Evolutionary conservation across 37 sponge, comb jelly and placozoan genomes (phyloP).

Genomic region (Petrosia ficiformis): DNA sequence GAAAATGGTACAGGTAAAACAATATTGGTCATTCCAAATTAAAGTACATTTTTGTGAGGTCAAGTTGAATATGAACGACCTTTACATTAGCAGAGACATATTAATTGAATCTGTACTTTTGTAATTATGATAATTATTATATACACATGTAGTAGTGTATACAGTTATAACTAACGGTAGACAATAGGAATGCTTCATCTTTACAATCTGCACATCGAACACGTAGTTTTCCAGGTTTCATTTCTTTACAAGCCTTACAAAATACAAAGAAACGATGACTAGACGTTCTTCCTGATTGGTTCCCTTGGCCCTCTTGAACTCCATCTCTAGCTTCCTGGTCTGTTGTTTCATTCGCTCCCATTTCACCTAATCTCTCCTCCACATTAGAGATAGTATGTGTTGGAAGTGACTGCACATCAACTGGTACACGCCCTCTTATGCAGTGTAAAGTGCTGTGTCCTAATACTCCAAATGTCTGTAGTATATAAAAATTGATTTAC

Average conservation of each 20-base stretch:
- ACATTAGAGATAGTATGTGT: neutral
- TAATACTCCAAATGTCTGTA: conserved; percentile 50
- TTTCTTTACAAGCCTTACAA: conserved; percentile 74
- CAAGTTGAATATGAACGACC: too few species aligned
- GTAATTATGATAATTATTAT: too few species aligned
- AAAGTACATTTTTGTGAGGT: too few species aligned
- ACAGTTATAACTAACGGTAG: conserved; percentile 15
- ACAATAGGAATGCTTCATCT: conserved; percentile 55
- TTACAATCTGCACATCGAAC: conserved; percentile 84
- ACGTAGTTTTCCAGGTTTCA: conserved; percentile 85
- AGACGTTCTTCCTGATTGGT: neutral
- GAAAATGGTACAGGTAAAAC: too few species aligned
- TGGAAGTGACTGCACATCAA: neutral
- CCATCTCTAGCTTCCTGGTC: neutral
- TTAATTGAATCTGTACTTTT: too few species aligned
- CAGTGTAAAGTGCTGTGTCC: conserved; percentile 66
- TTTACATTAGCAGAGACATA: too few species aligned
- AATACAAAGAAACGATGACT: conserved; percentile 78
- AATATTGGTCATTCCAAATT: too few species aligned
- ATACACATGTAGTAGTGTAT: too few species aligned
- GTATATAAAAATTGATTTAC: too few species aligned
- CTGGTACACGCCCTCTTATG: conserved; percentile 23
- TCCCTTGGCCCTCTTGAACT: neutral
- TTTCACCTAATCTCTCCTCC: neutral
- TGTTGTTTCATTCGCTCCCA: neutral